Conservation (phyloP, 2,113 vertebrate genomes). For the Taurulus bubalis region DNA sequence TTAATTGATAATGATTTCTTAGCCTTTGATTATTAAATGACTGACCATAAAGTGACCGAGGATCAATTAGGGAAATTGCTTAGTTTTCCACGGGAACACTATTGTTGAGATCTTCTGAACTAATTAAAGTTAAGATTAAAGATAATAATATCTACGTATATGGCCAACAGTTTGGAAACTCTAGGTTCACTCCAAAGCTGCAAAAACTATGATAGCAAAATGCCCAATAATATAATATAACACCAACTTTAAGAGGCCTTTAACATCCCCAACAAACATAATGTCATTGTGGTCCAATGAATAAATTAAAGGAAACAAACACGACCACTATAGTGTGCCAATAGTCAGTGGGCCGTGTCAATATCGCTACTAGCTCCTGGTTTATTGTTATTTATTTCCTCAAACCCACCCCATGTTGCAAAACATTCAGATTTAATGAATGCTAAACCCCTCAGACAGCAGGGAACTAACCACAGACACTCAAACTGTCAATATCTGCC, state of each 20-base stretch:
- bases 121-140: background rate
- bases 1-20: background rate
- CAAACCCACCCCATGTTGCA: constrained; percentile 2
- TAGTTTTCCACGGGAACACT: background rate
- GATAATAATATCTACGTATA: background rate
- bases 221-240: background rate
- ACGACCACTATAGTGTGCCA: background rate
- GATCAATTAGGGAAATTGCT: background rate
- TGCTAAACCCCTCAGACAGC: constrained; percentile 6
- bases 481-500: constrained; percentile 9
- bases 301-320: constrained; percentile 22
- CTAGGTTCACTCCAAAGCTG: background rate
- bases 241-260: background rate
- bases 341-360: constrained; percentile 1
- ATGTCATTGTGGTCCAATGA: background rate
- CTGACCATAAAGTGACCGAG: background rate
- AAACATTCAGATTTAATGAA: constrained; percentile 46
- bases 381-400: constrained; percentile 14
- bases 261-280: background rate
- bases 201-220: background rate
- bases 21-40: background rate
- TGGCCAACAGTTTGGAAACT: background rate
- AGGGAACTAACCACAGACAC: constrained; percentile 26
- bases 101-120: background rate
- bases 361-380: constrained; percentile 4